phyloP scores from a whole-genome alignment of 2,797 vertebrate species.

The Chelon auratus region DNA sequence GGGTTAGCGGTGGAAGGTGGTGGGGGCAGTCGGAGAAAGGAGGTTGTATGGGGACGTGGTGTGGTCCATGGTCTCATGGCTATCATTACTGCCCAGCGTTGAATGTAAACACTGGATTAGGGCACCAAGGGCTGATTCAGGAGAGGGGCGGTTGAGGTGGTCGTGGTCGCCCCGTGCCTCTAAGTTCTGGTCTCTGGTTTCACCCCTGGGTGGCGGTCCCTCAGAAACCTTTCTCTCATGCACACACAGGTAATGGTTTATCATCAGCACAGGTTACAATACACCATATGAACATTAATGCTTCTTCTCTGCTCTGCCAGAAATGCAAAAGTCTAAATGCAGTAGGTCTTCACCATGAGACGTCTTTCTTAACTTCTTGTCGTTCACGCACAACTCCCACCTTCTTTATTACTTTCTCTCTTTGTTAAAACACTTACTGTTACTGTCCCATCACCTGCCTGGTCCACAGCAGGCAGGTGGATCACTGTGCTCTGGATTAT shows the following conservation, averaged over 20 bases:
- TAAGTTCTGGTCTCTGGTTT: slow-evolving; percentile 65
- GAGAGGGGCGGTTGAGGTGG: slow-evolving; percentile 60
- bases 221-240: slow-evolving; percentile 41
- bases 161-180: slow-evolving; percentile 33
- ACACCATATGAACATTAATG: background rate
- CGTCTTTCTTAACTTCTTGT: background rate
- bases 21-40: slow-evolving; percentile 38
- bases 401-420: background rate
- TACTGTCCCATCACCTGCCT: slow-evolving; percentile 36
- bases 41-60: slow-evolving; percentile 57
- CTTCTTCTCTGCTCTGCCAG: background rate
- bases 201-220: slow-evolving; percentile 57
- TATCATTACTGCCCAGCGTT: slow-evolving; percentile 80
- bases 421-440: slow-evolving; percentile 5
- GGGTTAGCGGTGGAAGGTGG: slow-evolving; percentile 70
- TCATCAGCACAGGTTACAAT: slow-evolving; percentile 7
- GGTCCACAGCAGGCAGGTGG: background rate
- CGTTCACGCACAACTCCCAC: background rate
- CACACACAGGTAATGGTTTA: slow-evolving; percentile 38
- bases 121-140: slow-evolving; percentile 70
- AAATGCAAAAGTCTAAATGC: too few relatives aligned
- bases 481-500: slow-evolving; percentile 7
- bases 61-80: slow-evolving; percentile 79
- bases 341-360: too few relatives aligned
- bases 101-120: slow-evolving; percentile 82